Evolutionary conservation across 2,797 vertebrate genomes (phyloP).

Genomic region (Sebastes nivosus): DNA sequence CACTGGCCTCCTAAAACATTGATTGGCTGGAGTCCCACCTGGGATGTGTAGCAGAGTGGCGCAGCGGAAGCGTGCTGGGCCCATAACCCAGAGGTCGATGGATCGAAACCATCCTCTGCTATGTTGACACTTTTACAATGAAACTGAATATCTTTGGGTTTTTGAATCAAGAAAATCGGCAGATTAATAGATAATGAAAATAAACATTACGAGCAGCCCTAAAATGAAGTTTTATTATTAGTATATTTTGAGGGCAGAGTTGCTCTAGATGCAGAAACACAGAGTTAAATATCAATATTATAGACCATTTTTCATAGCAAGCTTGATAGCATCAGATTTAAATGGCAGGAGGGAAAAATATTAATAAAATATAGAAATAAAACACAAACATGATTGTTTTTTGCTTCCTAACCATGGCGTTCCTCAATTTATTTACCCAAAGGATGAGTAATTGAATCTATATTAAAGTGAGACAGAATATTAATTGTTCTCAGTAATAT

Average conservation of each 20-base stretch:
- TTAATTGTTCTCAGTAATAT: not conserved
- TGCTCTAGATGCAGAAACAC: not conserved
- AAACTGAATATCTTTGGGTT: not conserved
- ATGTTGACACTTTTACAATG: not conserved
- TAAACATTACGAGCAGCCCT: not conserved
- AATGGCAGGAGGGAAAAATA: not conserved
- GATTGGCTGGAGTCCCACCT: not conserved
- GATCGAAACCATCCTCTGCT: slow-evolving; percentile 79
- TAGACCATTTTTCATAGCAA: not conserved
- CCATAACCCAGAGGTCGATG: slow-evolving; percentile 76
- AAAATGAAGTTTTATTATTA: not conserved
- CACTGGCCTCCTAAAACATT: not conserved
- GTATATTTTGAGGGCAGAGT: not conserved
- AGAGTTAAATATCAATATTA: not conserved
- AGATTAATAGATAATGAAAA: not conserved
- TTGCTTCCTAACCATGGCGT: not conserved
- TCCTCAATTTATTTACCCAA: not conserved
- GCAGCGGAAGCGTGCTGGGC: slow-evolving; percentile 28
- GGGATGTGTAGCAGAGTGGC: not conserved
- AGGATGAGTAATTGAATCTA: not conserved
- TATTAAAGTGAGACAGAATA: not conserved
- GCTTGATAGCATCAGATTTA: not conserved
- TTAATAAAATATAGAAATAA: not conserved
- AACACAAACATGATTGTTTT: not conserved
- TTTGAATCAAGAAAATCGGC: not conserved